Evolutionary conservation across 2,113 vertebrate genomes (phyloP).

Genomic region (Leptodactylus fuscus): DNA sequence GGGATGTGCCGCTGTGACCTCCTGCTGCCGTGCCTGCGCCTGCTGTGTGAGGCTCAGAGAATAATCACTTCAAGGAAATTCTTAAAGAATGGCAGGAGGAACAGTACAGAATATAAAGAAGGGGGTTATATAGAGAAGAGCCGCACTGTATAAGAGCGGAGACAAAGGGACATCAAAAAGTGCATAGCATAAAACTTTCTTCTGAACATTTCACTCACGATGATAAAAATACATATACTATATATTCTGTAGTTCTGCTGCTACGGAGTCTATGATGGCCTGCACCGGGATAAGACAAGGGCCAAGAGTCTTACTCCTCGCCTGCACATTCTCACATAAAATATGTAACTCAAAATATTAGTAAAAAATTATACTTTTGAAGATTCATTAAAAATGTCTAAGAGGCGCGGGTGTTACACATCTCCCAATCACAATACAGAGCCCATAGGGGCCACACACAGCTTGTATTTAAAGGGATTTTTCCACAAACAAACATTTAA

Average conservation of each 20-base stretch:
- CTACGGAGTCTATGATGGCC: neutral
- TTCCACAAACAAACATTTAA: no score
- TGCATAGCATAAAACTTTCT: neutral
- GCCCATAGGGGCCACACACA: no score
- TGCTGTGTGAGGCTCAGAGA: slow-evolving; percentile 36
- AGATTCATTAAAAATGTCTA: no score
- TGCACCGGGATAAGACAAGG: neutral
- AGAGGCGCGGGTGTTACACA: no score
- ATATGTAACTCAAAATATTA: no score
- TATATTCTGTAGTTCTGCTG: neutral
- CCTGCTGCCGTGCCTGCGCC: slow-evolving; percentile 29
- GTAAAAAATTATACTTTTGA: no score
- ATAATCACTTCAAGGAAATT: slow-evolving; percentile 53
- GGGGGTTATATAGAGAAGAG: neutral
- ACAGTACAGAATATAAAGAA: slow-evolving; percentile 32
- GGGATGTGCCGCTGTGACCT: slow-evolving; percentile 49
- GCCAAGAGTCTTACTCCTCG: no score
- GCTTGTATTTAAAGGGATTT: no score
- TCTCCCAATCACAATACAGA: no score
- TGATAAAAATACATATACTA: neutral
- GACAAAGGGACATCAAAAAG: neutral
- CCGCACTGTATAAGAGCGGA: neutral
- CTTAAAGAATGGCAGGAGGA: slow-evolving; percentile 32
- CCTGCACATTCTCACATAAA: no score
- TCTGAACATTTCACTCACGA: neutral